Evolutionary conservation across 2,888 invertebrate genomes (phyloP), one percentile per base, ranked within the genome.

Genomic region (Watsonalla cultraria): DNA sequence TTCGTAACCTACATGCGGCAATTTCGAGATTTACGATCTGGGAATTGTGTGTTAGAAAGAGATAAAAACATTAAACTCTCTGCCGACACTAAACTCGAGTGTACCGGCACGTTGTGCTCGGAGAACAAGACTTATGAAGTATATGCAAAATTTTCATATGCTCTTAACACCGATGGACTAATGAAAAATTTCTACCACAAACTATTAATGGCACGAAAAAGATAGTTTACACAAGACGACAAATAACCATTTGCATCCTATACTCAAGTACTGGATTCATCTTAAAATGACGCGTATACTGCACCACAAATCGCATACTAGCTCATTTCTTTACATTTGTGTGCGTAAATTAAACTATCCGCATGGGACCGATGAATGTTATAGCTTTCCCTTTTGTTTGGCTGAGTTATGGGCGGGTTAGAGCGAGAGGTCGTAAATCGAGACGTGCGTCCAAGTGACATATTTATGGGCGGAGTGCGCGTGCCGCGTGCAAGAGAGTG

Each of bases 1-100:
- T 88, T 88, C 91, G 90, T 91, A 91, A 91, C 90, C 91, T 91
- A 91, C 90, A 91, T 90, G 91, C 90, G 91, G 91, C 91, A 91
- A 90, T 91, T 91, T 91, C 91, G 81, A 90, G 90, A 91, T 91
- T 91, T 91, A 91, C 91, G 91, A 91, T 82, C 91, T 91, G 91
- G 91, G 91, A 91, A 91, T 90, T 91, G 90, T 86, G 87, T 83
- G 91, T 87, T 85, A 82, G 91, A 91, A 76, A 74, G 90, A 82
- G 91, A 91, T 83, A 83, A 86, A 86, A 86, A 84, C 82, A 89
- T 85, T 83, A 82, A 81, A 84, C 87, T 87, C 88, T 82, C 78
- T 74, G 82, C 85, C 82, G 85, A 77, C 84, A 80, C 80, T 80
- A 70, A 84, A 84, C 78, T 78, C 76, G 77, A 82, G 78, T 79